phyloP scores from a whole-genome alignment of 2,888 invertebrate species.

The Alloplasta piceator region DNA sequence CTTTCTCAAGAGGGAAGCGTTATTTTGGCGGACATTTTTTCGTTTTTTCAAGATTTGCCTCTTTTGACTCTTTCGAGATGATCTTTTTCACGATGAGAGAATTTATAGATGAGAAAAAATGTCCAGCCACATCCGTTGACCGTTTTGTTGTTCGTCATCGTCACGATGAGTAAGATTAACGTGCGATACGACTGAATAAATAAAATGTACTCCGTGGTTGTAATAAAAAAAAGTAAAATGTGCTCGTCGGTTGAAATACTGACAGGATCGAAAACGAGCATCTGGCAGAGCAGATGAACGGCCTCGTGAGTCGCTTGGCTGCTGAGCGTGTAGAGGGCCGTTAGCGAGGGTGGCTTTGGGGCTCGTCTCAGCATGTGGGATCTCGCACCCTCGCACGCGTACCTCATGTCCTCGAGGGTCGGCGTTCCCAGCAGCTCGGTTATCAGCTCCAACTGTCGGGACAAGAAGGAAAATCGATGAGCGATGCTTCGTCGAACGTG shows the following conservation, averaged over 20 bases:
- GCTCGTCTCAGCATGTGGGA: slow-evolving; percentile 95
- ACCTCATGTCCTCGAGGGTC: slow-evolving; percentile 96
- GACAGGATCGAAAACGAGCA: slow-evolving; percentile 99
- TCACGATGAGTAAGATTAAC: too few relatives aligned
- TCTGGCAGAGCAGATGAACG: slow-evolving; percentile 97
- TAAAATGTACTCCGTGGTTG: too few relatives aligned
- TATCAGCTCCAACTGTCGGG: slow-evolving; percentile 94
- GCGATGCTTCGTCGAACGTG: neutral
- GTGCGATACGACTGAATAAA: too few relatives aligned
- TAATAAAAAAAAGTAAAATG: slow-evolving; percentile 15
- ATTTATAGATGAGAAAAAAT: neutral
- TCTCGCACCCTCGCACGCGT: slow-evolving; percentile 97
- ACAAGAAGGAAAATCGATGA: slow-evolving; percentile 59
- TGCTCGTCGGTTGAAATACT: slow-evolving; percentile 79
- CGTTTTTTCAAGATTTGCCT: too few relatives aligned
- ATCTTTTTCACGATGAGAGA: slow-evolving; percentile 17
- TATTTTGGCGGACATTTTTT: too few relatives aligned
- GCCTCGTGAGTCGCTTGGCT: slow-evolving; percentile 98
- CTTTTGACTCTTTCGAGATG: too few relatives aligned
- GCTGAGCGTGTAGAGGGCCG: slow-evolving; percentile 95
- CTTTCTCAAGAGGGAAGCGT: too few relatives aligned
- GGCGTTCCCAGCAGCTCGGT: slow-evolving; percentile 99
- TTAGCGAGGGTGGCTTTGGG: slow-evolving; percentile 94
- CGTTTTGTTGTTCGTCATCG: too few relatives aligned
- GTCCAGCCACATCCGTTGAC: too few relatives aligned